Evolutionary conservation across 2,113 vertebrate genomes (phyloP).

Genomic region (Tinamus guttatus): DNA sequence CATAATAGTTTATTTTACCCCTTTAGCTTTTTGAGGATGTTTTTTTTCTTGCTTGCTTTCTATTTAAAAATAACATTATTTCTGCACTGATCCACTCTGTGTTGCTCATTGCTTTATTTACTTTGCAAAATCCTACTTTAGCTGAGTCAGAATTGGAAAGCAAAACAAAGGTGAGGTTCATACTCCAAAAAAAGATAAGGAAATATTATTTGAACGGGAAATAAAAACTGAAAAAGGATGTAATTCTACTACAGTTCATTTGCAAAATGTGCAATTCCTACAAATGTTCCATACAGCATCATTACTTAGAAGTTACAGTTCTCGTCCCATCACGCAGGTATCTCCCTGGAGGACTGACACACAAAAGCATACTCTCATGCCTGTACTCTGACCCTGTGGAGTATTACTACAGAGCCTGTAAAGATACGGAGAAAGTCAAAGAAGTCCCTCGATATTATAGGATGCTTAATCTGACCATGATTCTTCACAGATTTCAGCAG

Average conservation of each 20-base stretch:
- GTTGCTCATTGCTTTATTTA: neutral
- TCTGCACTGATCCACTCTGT: neutral
- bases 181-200: neutral
- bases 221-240: neutral
- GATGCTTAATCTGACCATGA: neutral
- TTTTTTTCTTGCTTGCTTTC: too few species aligned
- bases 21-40: neutral
- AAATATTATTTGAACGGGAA: neutral
- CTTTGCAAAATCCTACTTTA: neutral
- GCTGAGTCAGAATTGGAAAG: neutral
- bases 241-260: neutral
- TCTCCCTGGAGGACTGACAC: neutral
- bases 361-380: neutral
- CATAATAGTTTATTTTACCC: neutral
- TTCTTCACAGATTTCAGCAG: neutral
- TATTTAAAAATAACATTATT: neutral
- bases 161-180: neutral
- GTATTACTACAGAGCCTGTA: neutral
- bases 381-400: rapidly evolving
- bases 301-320: neutral
- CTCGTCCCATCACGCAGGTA: neutral
- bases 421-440: neutral
- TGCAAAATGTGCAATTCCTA: neutral
- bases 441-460: neutral
- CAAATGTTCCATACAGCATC: neutral